Evolutionary conservation across 2,888 invertebrate species (phyloP).

Genomic region (Plagiodera versicolora): DNA sequence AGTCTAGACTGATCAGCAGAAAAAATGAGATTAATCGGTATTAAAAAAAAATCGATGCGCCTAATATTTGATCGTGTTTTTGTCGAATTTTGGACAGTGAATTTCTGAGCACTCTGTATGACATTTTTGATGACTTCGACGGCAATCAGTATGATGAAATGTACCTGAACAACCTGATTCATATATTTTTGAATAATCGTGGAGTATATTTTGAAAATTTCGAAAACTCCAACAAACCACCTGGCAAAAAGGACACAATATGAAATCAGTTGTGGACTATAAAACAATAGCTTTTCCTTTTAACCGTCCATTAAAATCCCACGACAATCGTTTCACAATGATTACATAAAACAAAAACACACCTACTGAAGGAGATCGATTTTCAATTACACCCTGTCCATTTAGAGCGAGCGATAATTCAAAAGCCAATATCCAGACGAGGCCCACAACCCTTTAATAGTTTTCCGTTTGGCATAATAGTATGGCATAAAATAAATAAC

Average conservation of each 20-base stretch:
- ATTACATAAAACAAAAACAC: slow-evolving; percentile 12
- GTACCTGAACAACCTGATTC: no score
- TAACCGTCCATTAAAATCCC: background rate
- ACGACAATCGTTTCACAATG: background rate
- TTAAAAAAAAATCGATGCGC: no score
- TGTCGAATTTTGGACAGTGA: no score
- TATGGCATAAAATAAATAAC: slow-evolving; percentile 23
- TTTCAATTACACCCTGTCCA: slow-evolving; percentile 11
- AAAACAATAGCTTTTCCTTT: background rate
- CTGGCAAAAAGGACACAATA: no score
- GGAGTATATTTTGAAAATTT: no score
- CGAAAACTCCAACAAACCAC: no score
- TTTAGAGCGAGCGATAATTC: slow-evolving; percentile 9
- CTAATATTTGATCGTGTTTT: no score
- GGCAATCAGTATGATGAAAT: no score
- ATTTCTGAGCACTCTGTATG: no score
- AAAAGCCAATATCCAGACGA: slow-evolving; percentile 9
- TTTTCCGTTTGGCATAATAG: slow-evolving; percentile 17
- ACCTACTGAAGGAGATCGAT: slow-evolving; percentile 7
- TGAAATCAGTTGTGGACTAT: no score
- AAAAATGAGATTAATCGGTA: background rate
- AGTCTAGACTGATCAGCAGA: background rate
- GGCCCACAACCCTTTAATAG: slow-evolving; percentile 8
- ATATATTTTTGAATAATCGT: no score
- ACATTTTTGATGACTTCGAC: no score